Conservation (phyloP, 2,888 invertebrate genomes). For the Lordiphosa fenestrarum region DNA sequence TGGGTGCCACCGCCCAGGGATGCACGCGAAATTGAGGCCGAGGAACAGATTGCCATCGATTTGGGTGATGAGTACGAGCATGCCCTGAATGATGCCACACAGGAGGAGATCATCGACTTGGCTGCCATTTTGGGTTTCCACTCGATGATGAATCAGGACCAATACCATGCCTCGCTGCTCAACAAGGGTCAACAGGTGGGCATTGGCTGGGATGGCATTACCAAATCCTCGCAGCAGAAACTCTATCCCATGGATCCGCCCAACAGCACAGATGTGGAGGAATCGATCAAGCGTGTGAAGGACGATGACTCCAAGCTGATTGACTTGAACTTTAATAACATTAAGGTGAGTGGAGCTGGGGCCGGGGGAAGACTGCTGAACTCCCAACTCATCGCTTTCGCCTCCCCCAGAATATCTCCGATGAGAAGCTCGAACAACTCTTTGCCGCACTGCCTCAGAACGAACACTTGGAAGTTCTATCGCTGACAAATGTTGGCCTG, state of each 20-base stretch:
- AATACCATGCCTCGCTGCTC: slow-evolving; percentile 97
- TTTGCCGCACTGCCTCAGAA: slow-evolving; percentile 94
- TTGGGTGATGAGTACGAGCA: slow-evolving; percentile 96
- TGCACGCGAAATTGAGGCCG: slow-evolving; percentile 88
- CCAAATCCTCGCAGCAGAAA: slow-evolving; percentile 95
- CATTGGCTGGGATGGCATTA: slow-evolving; percentile 96
- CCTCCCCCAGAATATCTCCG: slow-evolving; percentile 91
- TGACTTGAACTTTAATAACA: slow-evolving; percentile 99
- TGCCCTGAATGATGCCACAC: slow-evolving; percentile 92
- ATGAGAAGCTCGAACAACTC: slow-evolving; percentile 94
- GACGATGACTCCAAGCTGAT: slow-evolving; percentile 93
- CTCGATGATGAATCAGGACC: slow-evolving; percentile 99
- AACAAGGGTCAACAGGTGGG: slow-evolving; percentile 96
- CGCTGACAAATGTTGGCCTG: slow-evolving; percentile 95
- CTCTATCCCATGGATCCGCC: slow-evolving; percentile 96
- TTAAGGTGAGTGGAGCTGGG: slow-evolving; percentile 86
- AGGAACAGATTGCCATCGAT: slow-evolving; percentile 96
- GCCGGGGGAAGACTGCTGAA: not conserved
- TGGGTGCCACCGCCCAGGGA: slow-evolving; percentile 91
- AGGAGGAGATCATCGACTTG: slow-evolving; percentile 98
- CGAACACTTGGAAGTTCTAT: slow-evolving; percentile 94
- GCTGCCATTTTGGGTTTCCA: slow-evolving; percentile 99
- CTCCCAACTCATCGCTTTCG: not conserved
- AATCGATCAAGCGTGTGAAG: slow-evolving; percentile 92
- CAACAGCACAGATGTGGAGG: slow-evolving; percentile 97